A percentile compares a stretch with the other conserved stretches of the same genome.
Evolutionary conservation across 2,888 invertebrate species (phyloP).

Genomic region (Eugnorisma glareosa): DNA sequence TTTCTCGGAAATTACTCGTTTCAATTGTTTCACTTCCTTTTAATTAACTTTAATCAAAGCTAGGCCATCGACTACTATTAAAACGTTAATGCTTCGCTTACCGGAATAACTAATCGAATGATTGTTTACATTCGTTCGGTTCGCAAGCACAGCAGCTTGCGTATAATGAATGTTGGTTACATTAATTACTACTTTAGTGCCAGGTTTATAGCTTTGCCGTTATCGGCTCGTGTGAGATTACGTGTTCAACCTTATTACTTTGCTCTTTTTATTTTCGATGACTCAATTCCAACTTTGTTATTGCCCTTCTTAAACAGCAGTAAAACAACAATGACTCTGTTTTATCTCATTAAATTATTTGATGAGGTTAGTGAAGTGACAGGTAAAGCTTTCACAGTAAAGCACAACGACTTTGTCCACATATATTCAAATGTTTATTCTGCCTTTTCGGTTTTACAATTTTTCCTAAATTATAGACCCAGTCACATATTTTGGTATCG

Average conservation of each 20-base stretch:
- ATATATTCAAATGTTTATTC: neutral
- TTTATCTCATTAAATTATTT: constrained; percentile 63
- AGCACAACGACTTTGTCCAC: neutral
- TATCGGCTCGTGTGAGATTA: constrained; percentile 86
- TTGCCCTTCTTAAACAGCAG: constrained; percentile 63
- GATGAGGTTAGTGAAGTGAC: neutral
- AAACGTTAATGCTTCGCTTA: constrained; percentile 76
- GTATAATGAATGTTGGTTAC: constrained; percentile 85
- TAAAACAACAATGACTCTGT: constrained; percentile 66
- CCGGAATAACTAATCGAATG: constrained; percentile 85
- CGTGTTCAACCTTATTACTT: constrained; percentile 83
- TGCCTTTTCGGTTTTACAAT: rapidly evolving
- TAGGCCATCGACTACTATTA: constrained; percentile 73
- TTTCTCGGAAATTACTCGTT: constrained; percentile 22
- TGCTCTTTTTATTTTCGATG: constrained; percentile 79
- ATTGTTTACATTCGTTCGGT: constrained; percentile 84
- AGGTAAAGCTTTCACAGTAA: neutral
- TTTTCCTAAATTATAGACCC: neutral
- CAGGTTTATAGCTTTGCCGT: constrained; percentile 84
- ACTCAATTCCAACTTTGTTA: constrained; percentile 79
- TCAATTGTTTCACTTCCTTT: constrained; percentile 68
- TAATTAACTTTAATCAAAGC: constrained; percentile 79
- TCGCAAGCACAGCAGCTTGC: constrained; percentile 79
- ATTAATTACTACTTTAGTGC: constrained; percentile 88
- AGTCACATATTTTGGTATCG: neutral